Conservation (phyloP, 2,113 vertebrate species). For the Agelaius phoeniceus region DNA sequence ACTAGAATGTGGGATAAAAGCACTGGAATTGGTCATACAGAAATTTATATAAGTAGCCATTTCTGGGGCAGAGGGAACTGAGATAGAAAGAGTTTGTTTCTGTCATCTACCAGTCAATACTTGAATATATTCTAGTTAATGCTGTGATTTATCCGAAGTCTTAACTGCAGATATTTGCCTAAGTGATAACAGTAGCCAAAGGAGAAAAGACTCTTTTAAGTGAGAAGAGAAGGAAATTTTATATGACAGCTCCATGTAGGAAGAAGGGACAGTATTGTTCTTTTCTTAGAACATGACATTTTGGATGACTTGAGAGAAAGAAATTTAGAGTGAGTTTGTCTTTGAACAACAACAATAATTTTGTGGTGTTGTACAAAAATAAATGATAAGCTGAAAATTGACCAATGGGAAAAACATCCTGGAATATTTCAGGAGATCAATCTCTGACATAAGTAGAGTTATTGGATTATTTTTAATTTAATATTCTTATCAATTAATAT, state of each 20-base stretch:
- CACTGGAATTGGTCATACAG: neutral
- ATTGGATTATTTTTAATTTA: neutral
- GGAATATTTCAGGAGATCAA: neutral
- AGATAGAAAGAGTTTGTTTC: neutral
- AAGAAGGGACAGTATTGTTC: neutral
- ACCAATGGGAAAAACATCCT: neutral
- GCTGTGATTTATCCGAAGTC: neutral
- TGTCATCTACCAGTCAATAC: neutral
- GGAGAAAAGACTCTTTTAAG: neutral
- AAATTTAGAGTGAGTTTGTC: neutral
- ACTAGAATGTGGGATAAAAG: neutral
- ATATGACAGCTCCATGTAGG: neutral
- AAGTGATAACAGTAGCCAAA: neutral
- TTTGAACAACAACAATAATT: neutral
- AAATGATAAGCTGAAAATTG: neutral
- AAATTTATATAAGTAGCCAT: neutral
- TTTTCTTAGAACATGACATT: neutral
- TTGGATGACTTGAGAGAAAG: neutral
- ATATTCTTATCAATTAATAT: too few species aligned
- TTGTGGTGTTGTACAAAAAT: neutral
- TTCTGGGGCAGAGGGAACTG: neutral
- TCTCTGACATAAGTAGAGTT: accelerated
- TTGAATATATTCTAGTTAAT: neutral
- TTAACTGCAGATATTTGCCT: neutral
- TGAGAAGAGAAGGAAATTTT: neutral